These are phyloP conservation scores for Hyles vespertilio DNA, from an alignment of 1,140 invertebrate species.

Conservation along the genomic window DNA sequence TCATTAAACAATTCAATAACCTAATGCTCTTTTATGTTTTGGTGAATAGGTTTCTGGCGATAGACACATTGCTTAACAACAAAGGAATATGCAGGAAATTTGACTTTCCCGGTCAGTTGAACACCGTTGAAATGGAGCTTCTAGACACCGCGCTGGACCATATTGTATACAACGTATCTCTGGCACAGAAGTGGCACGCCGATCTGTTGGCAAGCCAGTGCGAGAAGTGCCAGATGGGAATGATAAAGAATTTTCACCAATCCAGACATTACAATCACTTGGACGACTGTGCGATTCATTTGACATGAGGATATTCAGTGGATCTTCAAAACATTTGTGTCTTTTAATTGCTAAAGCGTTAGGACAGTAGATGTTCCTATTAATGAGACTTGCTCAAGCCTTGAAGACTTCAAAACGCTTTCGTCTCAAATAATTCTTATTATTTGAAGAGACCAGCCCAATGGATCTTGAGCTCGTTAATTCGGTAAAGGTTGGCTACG, in stretches of 20 bases:
- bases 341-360: neutral
- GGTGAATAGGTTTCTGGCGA: conserved; percentile 34
- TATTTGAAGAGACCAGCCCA: too few relatives aligned
- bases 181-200: conserved; percentile 33
- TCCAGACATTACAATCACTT: conserved; percentile 15
- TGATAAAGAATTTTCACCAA: conserved; percentile 24
- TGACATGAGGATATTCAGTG: conserved; percentile 2
- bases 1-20: neutral
- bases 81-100: conserved; percentile 41
- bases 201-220: conserved; percentile 8
- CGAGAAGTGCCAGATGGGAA: conserved; percentile 14
- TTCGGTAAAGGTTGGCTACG: too few relatives aligned
- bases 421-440: too few relatives aligned
- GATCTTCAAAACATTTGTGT: neutral
- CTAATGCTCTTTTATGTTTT: conserved; percentile 9
- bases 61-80: conserved; percentile 38
- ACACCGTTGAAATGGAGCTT: conserved; percentile 25
- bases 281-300: conserved; percentile 12
- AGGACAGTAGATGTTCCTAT: too few relatives aligned
- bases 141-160: conserved; percentile 26
- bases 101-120: conserved; percentile 36
- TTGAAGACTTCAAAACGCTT: too few relatives aligned
- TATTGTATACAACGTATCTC: conserved; percentile 23
- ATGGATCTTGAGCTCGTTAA: too few relatives aligned
- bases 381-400: too few relatives aligned